Percentiles rank a stretch among this genome's conserved stretches.
phyloP scores from a whole-genome alignment of 2,888 invertebrate genomes.

The Drosophila imparisetae region DNA sequence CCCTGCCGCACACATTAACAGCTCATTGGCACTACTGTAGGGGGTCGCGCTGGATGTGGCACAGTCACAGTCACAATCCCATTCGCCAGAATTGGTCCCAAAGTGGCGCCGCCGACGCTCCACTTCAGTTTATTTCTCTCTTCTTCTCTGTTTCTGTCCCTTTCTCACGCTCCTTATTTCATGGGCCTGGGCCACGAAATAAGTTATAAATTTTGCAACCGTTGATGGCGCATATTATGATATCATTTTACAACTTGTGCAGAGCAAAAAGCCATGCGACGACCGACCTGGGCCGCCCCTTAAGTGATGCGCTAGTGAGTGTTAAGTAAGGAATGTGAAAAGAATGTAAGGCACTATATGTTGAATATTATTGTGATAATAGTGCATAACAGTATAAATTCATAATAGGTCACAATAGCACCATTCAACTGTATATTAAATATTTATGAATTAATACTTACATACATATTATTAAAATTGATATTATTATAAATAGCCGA shows the following conservation, averaged over 20 bases:
- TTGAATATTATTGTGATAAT: neutral
- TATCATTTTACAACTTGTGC: slow-evolving; percentile 83
- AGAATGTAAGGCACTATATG: neutral
- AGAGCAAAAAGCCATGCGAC: slow-evolving; percentile 55
- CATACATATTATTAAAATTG: neutral
- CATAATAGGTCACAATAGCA: neutral
- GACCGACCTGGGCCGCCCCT: slow-evolving; percentile 50
- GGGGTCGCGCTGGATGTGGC: slow-evolving; percentile 73
- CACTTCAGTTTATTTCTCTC: slow-evolving; percentile 39
- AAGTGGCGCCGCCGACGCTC: slow-evolving; percentile 78
- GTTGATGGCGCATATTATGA: slow-evolving; percentile 84
- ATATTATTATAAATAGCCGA: neutral
- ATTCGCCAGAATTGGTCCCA: slow-evolving; percentile 44
- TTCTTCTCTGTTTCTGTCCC: slow-evolving; percentile 15
- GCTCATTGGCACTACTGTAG: slow-evolving; percentile 83
- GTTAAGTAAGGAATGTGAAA: neutral
- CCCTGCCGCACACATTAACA: slow-evolving; percentile 82
- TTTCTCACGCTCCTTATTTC: slow-evolving; percentile 35
- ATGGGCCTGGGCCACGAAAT: slow-evolving; percentile 67
- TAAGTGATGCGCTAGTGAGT: slow-evolving; percentile 52
- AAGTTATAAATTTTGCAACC: slow-evolving; percentile 84
- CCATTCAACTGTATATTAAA: neutral
- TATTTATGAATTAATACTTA: neutral
- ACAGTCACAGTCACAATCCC: slow-evolving; percentile 32
- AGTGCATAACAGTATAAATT: neutral